A percentile compares a stretch with the other conserved stretches of the same genome.
These are phyloP conservation scores for Syngnathus rostellatus DNA, from an alignment of 2,797 vertebrate genomes.

Conservation along the genomic window DNA sequence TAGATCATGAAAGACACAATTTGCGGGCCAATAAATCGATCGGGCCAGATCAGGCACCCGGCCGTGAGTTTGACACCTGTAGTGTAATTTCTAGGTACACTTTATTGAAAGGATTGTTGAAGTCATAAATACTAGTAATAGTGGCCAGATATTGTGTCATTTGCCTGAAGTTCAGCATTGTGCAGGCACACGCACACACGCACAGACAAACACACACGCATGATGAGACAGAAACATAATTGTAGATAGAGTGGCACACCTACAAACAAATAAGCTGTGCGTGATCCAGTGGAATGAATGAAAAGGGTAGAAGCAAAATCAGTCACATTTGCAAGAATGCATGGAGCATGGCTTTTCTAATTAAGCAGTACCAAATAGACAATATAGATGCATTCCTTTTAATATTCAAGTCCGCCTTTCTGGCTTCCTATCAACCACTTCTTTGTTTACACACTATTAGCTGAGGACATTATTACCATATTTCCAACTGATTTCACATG, in stretches of 20 bases:
- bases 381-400: background rate
- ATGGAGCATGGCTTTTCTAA: background rate
- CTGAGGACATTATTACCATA: background rate
- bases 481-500: constrained; percentile 38
- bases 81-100: constrained; percentile 36
- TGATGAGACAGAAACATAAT: constrained; percentile 1
- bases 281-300: constrained; percentile 2
- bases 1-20: no score
- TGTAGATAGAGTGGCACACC: background rate
- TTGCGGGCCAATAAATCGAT: no score
- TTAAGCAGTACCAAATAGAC: background rate
- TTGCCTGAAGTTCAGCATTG: constrained; percentile 37
- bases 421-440: constrained; percentile 7
- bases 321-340: background rate
- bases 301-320: background rate
- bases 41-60: no score
- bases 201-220: constrained; percentile 7
- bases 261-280: background rate
- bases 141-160: constrained; percentile 42
- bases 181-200: constrained; percentile 16
- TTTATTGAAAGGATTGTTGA: constrained; percentile 63
- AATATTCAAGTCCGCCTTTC: background rate
- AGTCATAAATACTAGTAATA: constrained; percentile 49
- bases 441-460: constrained; percentile 18
- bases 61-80: no score